Percentiles rank a stretch among this genome's conserved stretches.
Evolutionary conservation across 2,888 invertebrate genomes (phyloP).

Genomic region (Spilosoma lubricipeda): DNA sequence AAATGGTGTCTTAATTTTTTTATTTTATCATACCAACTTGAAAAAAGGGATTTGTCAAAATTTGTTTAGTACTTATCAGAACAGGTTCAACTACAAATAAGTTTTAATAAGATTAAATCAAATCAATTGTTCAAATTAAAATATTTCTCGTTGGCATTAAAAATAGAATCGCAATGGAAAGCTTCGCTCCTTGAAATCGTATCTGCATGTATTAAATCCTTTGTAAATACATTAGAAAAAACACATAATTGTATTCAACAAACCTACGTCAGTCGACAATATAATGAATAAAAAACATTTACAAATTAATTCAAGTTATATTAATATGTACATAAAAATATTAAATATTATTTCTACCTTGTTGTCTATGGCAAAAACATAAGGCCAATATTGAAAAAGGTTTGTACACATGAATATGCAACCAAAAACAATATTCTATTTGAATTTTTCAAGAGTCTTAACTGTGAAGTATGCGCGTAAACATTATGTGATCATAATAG

Average conservation of each 20-base stretch:
- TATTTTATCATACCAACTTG: too few relatives aligned
- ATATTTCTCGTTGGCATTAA: too few relatives aligned
- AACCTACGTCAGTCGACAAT: neutral
- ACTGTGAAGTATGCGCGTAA: neutral
- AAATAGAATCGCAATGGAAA: too few relatives aligned
- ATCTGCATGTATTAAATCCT: too few relatives aligned
- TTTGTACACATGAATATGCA: neutral
- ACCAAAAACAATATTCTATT: neutral
- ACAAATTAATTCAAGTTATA: neutral
- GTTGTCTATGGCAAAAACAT: neutral
- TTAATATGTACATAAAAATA: neutral
- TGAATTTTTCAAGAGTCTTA: neutral
- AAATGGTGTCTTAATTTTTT: too few relatives aligned
- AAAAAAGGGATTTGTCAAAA: too few relatives aligned
- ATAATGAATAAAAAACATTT: neutral
- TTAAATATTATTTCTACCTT: neutral
- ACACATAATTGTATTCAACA: neutral
- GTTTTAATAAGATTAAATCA: too few relatives aligned
- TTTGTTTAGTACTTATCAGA: too few relatives aligned
- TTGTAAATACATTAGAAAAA: neutral
- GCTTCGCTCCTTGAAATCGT: too few relatives aligned
- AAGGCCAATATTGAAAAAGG: neutral
- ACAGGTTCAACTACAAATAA: too few relatives aligned
- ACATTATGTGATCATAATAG: neutral
- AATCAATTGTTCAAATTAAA: too few relatives aligned